These are phyloP conservation scores for Pycnonotus jocosus DNA, from an alignment of 2,113 vertebrate species.

Conservation along the genomic window DNA sequence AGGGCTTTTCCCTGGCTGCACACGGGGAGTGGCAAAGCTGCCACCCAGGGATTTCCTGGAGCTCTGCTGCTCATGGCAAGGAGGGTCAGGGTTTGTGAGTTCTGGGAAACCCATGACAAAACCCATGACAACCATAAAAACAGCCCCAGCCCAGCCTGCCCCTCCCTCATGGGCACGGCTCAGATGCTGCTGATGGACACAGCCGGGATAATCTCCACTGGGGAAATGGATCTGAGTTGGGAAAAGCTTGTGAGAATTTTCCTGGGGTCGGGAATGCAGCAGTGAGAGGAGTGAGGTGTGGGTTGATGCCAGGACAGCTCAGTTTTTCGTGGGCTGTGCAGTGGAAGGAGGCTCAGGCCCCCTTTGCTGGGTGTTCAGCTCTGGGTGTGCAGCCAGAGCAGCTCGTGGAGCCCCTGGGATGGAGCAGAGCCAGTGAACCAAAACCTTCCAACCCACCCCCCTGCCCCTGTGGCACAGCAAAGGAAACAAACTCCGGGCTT, in stretches of 20 bases:
- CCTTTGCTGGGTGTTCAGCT: not conserved
- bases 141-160: not conserved
- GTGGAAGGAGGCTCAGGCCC: not conserved
- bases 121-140: not conserved
- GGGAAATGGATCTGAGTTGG: not conserved
- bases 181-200: not conserved
- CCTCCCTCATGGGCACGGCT: not conserved
- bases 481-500: not conserved
- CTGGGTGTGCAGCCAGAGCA: not conserved
- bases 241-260: not conserved
- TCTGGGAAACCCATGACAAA: not conserved
- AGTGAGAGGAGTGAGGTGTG: not conserved
- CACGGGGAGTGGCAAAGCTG: not conserved
- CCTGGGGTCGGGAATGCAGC: not conserved
- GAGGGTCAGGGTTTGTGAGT: not conserved
- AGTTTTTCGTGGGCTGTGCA: rapidly evolving
- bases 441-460: not conserved
- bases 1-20: not conserved
- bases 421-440: not conserved
- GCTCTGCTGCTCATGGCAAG: not conserved
- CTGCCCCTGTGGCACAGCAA: not conserved
- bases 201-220: rapidly evolving
- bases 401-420: not conserved
- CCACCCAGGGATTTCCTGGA: not conserved
- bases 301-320: not conserved